A percentile compares a stretch with the other conserved stretches of the same genome.
phyloP scores from a whole-genome alignment of 1,140 invertebrate species.

The Eurosta solidaginis region DNA sequence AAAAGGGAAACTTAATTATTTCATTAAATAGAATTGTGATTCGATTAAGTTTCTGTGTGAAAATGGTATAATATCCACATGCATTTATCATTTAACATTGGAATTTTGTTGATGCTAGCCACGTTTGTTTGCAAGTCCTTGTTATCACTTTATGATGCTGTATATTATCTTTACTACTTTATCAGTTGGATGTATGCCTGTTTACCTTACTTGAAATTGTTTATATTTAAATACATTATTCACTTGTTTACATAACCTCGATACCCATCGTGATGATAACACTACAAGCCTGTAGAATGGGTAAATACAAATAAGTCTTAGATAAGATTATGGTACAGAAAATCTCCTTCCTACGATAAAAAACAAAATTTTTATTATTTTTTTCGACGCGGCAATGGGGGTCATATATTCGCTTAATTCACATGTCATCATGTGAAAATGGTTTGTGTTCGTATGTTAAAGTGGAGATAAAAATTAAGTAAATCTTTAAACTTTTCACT shows the following conservation, averaged over 20 bases:
- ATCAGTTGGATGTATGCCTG: not conserved
- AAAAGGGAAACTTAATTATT: too few species aligned
- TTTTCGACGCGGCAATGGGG: not conserved
- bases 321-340: slow-evolving; percentile 8
- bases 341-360: not conserved
- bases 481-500: too few species aligned
- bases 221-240: not conserved
- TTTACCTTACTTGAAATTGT: not conserved
- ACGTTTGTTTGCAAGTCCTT: not conserved
- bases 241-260: slow-evolving; percentile 6
- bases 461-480: not conserved
- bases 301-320: not conserved
- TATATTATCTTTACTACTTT: slow-evolving; percentile 46
- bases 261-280: not conserved
- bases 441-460: not conserved
- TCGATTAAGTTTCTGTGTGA: too few species aligned
- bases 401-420: not conserved
- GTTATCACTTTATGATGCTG: slow-evolving; percentile 42
- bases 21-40: too few species aligned
- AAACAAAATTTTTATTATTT: not conserved
- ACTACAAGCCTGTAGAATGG: slow-evolving; percentile 9
- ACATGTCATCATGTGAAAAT: not conserved
- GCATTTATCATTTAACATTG: too few species aligned
- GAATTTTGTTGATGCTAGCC: not conserved
- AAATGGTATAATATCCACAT: too few species aligned